Percentiles rank a stretch among this genome's conserved stretches.
These are phyloP conservation scores for Malacoctenus gilli DNA, from an alignment of 2,797 vertebrate species.

Conservation along the genomic window DNA sequence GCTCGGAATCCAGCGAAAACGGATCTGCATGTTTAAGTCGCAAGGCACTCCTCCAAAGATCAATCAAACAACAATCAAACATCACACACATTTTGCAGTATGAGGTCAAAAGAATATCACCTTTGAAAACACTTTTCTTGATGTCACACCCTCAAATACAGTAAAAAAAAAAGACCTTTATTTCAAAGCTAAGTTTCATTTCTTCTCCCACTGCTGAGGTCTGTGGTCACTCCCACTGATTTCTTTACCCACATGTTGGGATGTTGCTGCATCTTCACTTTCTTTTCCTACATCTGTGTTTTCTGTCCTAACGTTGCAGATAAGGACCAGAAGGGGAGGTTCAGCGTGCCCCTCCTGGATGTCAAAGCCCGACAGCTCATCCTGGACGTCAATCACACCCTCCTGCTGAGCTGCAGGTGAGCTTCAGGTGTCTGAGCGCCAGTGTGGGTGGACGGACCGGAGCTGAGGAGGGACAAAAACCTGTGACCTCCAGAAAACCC, in stretches of 20 bases:
- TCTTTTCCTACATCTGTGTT: not conserved
- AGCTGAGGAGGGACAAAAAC: not conserved
- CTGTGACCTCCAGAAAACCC: not conserved
- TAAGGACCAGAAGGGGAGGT: conserved; percentile 83
- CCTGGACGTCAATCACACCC: conserved; percentile 86
- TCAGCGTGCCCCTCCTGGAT: conserved; percentile 86
- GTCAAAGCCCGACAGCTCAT: conserved; percentile 83
- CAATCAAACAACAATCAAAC: not conserved
- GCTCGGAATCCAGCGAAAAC: too few species aligned
- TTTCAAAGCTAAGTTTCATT: conserved; percentile 12
- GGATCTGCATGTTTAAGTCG: not conserved
- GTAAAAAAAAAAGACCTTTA: not conserved
- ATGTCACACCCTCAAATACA: not conserved
- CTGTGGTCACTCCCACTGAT: too few species aligned
- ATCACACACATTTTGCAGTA: not conserved
- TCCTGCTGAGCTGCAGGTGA: conserved; percentile 94
- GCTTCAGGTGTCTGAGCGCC: conserved; percentile 31
- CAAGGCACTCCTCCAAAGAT: not conserved
- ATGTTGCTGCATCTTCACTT: too few species aligned
- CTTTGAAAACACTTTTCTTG: not conserved
- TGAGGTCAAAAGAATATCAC: not conserved
- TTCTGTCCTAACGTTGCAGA: conserved; percentile 76
- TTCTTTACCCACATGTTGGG: not conserved
- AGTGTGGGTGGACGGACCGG: too few species aligned
- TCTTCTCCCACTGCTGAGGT: too few species aligned